These are phyloP conservation scores for Hirtodrosophila histrioides DNA, from an alignment of 2,888 invertebrate genomes.

Conservation along the genomic window DNA sequence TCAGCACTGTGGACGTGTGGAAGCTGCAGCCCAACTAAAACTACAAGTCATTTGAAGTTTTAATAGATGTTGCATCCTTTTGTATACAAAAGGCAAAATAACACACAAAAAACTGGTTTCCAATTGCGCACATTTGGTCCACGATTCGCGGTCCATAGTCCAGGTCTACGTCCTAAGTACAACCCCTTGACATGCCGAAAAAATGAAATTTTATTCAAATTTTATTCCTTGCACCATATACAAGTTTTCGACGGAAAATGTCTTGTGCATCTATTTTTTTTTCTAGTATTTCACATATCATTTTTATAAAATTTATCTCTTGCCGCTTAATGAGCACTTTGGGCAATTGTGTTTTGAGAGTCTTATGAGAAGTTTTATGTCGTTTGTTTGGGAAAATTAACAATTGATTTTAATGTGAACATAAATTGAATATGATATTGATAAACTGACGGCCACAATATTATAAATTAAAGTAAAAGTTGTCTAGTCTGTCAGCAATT, in stretches of 20 bases:
- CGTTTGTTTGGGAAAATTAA: conserved; percentile 41
- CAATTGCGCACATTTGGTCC: conserved; percentile 37
- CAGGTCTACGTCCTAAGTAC: conserved; percentile 30
- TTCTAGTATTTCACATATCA: conserved; percentile 28
- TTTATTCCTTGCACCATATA: conserved; percentile 36
- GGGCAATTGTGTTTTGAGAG: conserved; percentile 27
- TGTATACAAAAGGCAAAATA: conserved; percentile 47
- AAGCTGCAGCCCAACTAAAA: conserved; percentile 65
- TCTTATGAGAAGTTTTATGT: conserved; percentile 34
- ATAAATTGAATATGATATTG: conserved; percentile 12
- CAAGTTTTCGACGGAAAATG: conserved; percentile 46
- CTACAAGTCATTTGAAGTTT: conserved; percentile 75
- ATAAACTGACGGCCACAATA: neutral
- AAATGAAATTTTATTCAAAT: conserved; percentile 56
- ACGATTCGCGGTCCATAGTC: conserved; percentile 31
- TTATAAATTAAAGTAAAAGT: too few species aligned
- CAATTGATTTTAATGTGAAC: conserved; percentile 13
- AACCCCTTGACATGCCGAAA: conserved; percentile 36
- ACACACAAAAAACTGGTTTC: conserved; percentile 61
- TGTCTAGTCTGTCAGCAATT: too few species aligned
- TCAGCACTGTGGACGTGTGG: conserved; percentile 57
- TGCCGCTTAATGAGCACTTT: neutral
- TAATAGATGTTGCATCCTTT: conserved; percentile 77
- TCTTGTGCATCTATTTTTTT: conserved; percentile 26
- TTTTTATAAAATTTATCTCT: conserved; percentile 60